Percentiles rank a stretch among this genome's conserved stretches.
Conservation (phyloP, 1,140 invertebrate genomes). For the Phymastichus coffea region DNA sequence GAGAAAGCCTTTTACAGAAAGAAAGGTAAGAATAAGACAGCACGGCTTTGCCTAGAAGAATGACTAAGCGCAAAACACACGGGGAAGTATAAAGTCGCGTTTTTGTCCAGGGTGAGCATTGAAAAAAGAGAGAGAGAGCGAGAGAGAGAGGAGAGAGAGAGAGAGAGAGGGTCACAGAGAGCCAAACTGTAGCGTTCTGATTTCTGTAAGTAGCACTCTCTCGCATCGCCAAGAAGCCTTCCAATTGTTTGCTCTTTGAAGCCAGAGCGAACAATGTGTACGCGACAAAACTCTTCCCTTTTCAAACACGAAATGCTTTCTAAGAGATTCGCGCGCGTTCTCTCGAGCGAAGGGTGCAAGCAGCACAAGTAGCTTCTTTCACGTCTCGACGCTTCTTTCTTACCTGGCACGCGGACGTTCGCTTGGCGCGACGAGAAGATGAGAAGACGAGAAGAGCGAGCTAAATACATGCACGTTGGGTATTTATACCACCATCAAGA, state of each 20-base stretch:
- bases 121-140: conserved; percentile 12
- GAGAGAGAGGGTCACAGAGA: conserved; percentile 3
- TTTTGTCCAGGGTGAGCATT: conserved; percentile 18
- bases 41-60: not conserved
- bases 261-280: too few relatives aligned
- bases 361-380: not conserved
- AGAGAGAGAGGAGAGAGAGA: conserved; percentile 3
- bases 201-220: conserved; percentile 50
- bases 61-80: not conserved
- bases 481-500: too few relatives aligned
- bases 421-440: too few relatives aligned
- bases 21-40: not conserved
- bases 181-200: conserved; percentile 39
- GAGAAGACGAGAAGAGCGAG: too few relatives aligned
- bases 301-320: too few relatives aligned
- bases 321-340: not conserved
- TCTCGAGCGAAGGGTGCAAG: not conserved
- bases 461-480: too few relatives aligned
- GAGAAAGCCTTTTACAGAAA: not conserved
- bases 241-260: too few relatives aligned
- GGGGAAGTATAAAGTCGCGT: not conserved
- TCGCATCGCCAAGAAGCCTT: not conserved
- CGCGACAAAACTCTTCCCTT: too few relatives aligned
- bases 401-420: too few relatives aligned
- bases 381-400: not conserved